A percentile compares a stretch with the other conserved stretches of the same genome.
These are phyloP conservation scores for Ceramica pisi DNA, from an alignment of 2,888 invertebrate genomes.

Conservation along the genomic window DNA sequence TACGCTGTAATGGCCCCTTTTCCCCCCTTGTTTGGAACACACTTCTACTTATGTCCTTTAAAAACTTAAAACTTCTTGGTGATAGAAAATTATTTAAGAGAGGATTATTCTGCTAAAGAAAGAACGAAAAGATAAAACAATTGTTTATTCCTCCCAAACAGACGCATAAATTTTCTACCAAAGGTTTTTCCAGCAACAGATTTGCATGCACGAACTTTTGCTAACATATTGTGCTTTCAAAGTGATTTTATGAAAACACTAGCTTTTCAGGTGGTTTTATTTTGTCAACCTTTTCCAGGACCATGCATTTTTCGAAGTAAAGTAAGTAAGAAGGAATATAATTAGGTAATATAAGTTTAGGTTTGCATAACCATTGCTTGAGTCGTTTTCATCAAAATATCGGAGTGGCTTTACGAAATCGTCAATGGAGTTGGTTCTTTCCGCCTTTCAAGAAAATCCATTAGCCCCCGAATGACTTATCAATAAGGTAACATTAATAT, in stretches of 20 bases:
- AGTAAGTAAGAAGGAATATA: no score
- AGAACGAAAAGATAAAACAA: no score
- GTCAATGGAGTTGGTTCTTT: neutral
- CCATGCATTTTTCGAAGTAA: no score
- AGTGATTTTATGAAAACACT: no score
- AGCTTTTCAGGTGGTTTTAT: no score
- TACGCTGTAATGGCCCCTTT: slow-evolving; percentile 13
- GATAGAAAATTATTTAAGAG: neutral
- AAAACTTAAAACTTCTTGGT: neutral
- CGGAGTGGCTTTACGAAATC: neutral
- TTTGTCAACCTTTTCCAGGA: no score
- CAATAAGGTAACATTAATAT: slow-evolving; percentile 42
- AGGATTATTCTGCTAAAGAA: neutral
- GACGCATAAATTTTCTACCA: no score
- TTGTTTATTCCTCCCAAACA: no score
- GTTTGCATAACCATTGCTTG: neutral
- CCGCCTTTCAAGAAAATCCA: slow-evolving; percentile 15
- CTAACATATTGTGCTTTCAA: neutral
- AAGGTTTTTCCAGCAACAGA: neutral
- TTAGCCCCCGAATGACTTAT: slow-evolving; percentile 37
- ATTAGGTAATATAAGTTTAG: no score
- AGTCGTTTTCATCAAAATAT: neutral
- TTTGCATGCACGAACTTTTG: neutral
- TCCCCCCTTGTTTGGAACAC: slow-evolving; percentile 6
- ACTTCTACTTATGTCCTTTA: neutral